Evolutionary conservation across 2,888 invertebrate species (phyloP).

Genomic region (Ophion ventricosus): DNA sequence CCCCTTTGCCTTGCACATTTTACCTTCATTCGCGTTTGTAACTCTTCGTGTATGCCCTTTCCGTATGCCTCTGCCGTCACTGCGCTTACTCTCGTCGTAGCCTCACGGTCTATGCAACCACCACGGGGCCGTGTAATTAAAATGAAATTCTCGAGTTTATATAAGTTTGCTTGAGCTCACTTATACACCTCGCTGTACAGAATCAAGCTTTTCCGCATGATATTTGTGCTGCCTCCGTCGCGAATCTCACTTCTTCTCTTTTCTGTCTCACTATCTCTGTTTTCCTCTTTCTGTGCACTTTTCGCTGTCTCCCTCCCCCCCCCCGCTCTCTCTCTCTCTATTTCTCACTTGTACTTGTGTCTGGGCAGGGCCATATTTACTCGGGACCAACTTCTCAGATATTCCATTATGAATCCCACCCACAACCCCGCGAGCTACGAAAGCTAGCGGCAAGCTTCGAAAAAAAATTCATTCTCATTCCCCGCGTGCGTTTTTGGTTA

Average conservation of each 20-base stretch:
- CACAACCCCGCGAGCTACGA: conserved; percentile 25
- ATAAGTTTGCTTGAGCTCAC: conserved; percentile 65
- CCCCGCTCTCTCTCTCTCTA: conserved; percentile 52
- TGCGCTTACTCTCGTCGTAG: conserved; percentile 2
- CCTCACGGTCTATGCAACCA: conserved; percentile 21
- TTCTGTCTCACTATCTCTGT: not conserved
- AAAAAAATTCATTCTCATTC: conserved; percentile 2
- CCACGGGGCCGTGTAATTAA: conserved; percentile 69
- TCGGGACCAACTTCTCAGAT: conserved; percentile 71
- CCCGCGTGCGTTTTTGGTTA: not conserved
- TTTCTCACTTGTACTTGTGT: conserved; percentile 35
- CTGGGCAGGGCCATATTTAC: conserved; percentile 69
- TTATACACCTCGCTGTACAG: conserved; percentile 40
- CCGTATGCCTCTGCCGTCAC: conserved; percentile 32
- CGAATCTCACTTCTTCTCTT: not conserved
- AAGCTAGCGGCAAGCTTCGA: not conserved
- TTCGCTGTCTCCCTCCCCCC: not conserved
- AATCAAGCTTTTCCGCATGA: conserved; percentile 53
- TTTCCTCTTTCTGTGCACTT: conserved; percentile 12
- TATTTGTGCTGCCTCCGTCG: conserved; percentile 43
- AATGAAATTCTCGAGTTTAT: conserved; percentile 72
- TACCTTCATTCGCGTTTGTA: conserved; percentile 36
- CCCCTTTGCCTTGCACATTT: conserved; percentile 10
- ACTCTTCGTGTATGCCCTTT: conserved; percentile 36
- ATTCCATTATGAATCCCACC: conserved; percentile 73